Evolutionary conservation across 2,888 invertebrate genomes (phyloP).

Genomic region (Acheta domesticus): DNA sequence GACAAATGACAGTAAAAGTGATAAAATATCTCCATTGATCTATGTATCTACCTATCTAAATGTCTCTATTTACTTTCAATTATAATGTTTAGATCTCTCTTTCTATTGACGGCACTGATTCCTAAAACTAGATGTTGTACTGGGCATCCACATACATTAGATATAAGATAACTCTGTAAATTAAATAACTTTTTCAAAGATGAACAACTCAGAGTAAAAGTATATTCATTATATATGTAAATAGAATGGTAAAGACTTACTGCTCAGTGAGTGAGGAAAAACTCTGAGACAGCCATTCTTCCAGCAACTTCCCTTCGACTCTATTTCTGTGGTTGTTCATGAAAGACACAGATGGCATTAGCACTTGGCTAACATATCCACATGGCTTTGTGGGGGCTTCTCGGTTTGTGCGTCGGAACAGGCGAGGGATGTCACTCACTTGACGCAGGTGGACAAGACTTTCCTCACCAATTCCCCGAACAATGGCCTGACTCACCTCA

Average conservation of each 20-base stretch:
- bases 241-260: constrained; percentile 46
- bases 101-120: no score
- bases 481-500: constrained; percentile 46
- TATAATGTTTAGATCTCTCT: no score
- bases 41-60: no score
- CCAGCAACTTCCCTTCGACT: constrained; percentile 35
- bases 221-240: no score
- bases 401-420: constrained; percentile 88
- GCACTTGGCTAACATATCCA: constrained; percentile 67
- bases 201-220: no score
- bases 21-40: no score
- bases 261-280: constrained; percentile 51
- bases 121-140: no score
- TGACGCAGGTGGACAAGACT: constrained; percentile 65
- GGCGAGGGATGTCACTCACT: constrained; percentile 88
- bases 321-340: constrained; percentile 49
- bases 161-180: no score
- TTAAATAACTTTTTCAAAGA: no score
- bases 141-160: no score
- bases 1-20: no score
- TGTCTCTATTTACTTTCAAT: no score
- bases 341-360: constrained; percentile 60
- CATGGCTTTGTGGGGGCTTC: constrained; percentile 79
- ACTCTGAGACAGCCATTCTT: constrained; percentile 48
- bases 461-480: constrained; percentile 48